Percentiles rank a stretch among this genome's conserved stretches.
Conservation (phyloP, 2,113 vertebrate genomes). For the Mus spicilegus region DNA sequence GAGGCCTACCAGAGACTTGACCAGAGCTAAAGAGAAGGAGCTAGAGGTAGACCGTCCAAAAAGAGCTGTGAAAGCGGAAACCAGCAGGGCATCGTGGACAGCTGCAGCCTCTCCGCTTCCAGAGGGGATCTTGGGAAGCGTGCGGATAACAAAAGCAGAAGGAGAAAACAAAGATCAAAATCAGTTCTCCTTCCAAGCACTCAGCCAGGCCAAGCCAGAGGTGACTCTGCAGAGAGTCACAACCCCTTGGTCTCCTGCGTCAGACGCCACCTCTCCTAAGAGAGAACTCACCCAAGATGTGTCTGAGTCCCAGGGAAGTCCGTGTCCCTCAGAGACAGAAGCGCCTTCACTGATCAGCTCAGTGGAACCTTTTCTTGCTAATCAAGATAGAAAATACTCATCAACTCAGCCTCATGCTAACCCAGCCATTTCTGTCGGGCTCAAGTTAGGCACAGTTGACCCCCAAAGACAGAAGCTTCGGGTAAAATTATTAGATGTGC, state of each 20-base stretch:
- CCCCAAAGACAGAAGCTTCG: not conserved
- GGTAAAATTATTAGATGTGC: not conserved
- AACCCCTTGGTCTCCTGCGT: not conserved
- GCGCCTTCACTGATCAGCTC: not conserved
- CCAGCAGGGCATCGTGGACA: not conserved
- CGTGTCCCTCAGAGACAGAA: not conserved
- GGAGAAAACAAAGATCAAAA: constrained; percentile 27
- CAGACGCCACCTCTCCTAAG: constrained; percentile 1
- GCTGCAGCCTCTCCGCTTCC: not conserved
- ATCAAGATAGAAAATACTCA: not conserved
- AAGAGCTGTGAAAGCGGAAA: not conserved
- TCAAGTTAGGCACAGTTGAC: not conserved
- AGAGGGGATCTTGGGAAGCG: not conserved
- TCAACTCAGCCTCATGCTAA: not conserved
- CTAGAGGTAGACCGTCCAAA: not conserved
- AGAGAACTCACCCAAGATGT: constrained; percentile 8
- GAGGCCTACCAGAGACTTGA: not conserved
- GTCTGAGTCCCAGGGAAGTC: not conserved
- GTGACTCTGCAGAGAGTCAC: not conserved
- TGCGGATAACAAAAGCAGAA: not conserved
- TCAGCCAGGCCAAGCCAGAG: not conserved
- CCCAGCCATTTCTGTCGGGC: not conserved
- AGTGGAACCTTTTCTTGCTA: not conserved
- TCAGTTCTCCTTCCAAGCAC: not conserved
- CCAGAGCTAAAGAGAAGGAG: not conserved